Base-by-base conservation (phyloP, 2,113 vertebrate species). In the Paratilapia polleni region DNA sequence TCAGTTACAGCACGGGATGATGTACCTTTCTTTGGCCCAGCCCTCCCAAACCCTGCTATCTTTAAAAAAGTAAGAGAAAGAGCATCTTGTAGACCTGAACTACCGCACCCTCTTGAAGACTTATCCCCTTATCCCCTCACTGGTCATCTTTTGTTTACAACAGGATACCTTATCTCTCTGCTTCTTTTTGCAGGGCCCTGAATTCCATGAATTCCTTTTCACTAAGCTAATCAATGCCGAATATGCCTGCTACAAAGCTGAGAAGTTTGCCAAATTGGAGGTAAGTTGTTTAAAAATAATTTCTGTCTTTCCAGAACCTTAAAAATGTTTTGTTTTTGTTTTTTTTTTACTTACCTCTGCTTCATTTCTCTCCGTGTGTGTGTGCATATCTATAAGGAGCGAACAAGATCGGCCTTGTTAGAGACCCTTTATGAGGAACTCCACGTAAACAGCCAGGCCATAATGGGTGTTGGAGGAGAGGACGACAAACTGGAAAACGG, bases 161-260 rank as follows among this genome's bases (percentile, higher is more conserved):
- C 4, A 6, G 78, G 22, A 68, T 59, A 8, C 2, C 15, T 61
- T 63, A 7, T 84, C 49, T 79, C 26, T 85, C n/a, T 52, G 0
- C 2, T 68, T 6, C 1, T 56, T 66, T 86, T 76, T 62, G 0
- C 93, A 99, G 98, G 97, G 98, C 78, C 96, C 96, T 0, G 98
- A 99, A 89, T 98, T 99, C 94, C 97, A 97, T 85, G 98, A 98
- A 89, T 99, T 99, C 93, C 94, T 99, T 85, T 97, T 99, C 92
- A 97, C 97, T 1, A 99, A 99, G 88, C 96, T 99, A 87, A 99
- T 99, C 92, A 99, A 99, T 19, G 98, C 97, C 1, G 98, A 99
- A 86, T 97, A 97, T 2, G 98, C 98, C 78, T 99, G 98, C 89
- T 99, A 97, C 95, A 98, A 97, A 90, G 98, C 98, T 0, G 98